Percentiles rank a stretch among this genome's conserved stretches.
Conservation (phyloP, 2,888 invertebrate species). For the Incurvaria masculella region DNA sequence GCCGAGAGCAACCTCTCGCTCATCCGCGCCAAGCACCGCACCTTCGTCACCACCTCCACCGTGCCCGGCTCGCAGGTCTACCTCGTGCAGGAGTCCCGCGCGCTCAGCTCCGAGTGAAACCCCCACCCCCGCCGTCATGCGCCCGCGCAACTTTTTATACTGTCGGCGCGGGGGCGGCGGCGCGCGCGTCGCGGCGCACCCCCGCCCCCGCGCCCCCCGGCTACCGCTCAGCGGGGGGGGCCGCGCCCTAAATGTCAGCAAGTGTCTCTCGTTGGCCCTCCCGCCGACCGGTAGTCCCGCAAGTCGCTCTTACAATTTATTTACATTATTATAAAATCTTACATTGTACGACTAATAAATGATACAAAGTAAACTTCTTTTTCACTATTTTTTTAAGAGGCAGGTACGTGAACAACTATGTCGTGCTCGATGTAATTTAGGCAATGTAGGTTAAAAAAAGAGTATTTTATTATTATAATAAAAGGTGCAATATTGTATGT, state of each 20-base stretch:
- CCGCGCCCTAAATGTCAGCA: conserved; percentile 42
- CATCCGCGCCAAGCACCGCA: conserved; percentile 98
- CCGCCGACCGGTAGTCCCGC: conserved; percentile 46
- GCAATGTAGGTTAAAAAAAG: conserved; percentile 46
- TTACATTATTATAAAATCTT: conserved; percentile 21
- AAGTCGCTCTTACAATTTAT: conserved; percentile 9
- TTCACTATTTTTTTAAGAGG: conserved; percentile 48
- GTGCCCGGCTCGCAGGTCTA: conserved; percentile 91
- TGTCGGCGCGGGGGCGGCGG: conserved; percentile 37
- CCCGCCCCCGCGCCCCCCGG: conserved; percentile 28
- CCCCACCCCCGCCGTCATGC: conserved; percentile 28
- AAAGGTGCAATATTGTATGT: conserved; percentile 53
- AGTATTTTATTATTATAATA: conserved; percentile 47
- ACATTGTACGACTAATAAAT: conserved; percentile 45
- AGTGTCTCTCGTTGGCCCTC: conserved; percentile 41
- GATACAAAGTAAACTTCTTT: conserved; percentile 49
- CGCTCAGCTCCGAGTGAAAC: conserved; percentile 46
- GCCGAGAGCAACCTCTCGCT: conserved; percentile 93
- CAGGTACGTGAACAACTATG: conserved; percentile 33
- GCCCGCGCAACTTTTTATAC: conserved; percentile 44
- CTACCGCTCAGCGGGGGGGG: conserved; percentile 41
- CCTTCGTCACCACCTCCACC: conserved; percentile 92
- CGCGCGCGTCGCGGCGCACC: conserved; percentile 49
- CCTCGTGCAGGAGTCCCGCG: conserved; percentile 82
- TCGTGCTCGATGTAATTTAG: conserved; percentile 30